Conservation (phyloP, 2,797 vertebrate genomes). For the Sus cebifrons region DNA sequence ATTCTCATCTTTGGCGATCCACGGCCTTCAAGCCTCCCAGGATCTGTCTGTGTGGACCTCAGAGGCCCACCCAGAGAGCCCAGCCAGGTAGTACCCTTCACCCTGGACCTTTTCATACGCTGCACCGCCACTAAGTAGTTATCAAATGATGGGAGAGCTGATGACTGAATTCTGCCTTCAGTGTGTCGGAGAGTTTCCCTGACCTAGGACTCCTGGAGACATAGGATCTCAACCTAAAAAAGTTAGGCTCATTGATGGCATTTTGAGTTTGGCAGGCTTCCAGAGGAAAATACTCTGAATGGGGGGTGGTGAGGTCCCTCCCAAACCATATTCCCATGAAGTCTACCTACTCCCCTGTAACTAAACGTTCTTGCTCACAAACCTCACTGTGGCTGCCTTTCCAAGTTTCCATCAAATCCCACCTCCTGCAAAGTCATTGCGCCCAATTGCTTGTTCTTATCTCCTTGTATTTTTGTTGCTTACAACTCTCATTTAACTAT, state of each 20-base stretch:
- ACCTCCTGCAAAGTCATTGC: background rate
- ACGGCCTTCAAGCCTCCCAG: background rate
- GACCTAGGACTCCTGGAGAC: background rate
- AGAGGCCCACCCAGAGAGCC: background rate
- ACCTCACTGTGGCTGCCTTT: background rate
- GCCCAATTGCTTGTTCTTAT: background rate
- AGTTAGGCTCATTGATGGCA: background rate
- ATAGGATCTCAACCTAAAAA: background rate
- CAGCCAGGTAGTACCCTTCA: background rate
- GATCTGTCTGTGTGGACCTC: background rate
- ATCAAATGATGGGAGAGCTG: background rate
- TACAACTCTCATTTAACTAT: background rate
- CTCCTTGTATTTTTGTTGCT: background rate
- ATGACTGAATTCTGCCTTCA: background rate
- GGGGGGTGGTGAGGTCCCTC: background rate
- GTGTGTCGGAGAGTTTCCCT: background rate
- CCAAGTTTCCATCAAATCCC: background rate
- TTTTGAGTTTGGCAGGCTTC: background rate
- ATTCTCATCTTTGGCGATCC: background rate
- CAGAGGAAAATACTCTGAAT: background rate
- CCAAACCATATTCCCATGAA: background rate
- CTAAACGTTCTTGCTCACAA: constrained; percentile 14
- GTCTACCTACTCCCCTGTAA: background rate
- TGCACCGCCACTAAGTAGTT: background rate
- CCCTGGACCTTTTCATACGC: background rate